A percentile compares a stretch with the other conserved stretches of the same genome.
phyloP scores from a whole-genome alignment of 2,113 vertebrate genomes.

The Lagenorhynchus albirostris region DNA sequence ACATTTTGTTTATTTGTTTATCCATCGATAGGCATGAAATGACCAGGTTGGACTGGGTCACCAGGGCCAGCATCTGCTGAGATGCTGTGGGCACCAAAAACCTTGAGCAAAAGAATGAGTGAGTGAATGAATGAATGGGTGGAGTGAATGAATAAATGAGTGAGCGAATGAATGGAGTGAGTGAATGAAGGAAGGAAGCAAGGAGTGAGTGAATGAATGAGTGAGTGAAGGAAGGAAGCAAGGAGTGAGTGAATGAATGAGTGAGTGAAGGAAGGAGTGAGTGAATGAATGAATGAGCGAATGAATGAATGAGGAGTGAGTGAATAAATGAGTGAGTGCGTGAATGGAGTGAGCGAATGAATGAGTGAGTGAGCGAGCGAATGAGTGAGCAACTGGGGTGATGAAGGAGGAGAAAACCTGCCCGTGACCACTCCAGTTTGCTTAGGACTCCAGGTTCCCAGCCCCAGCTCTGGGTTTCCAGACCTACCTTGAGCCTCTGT shows the following conservation, averaged over 20 bases:
- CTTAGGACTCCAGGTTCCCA: not conserved
- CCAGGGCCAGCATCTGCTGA: not conserved
- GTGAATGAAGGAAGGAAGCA: too few relatives aligned
- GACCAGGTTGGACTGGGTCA: not conserved
- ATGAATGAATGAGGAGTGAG: too few relatives aligned
- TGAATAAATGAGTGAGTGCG: too few relatives aligned
- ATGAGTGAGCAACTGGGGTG: not conserved
- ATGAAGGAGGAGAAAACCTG: not conserved
- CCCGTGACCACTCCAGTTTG: accelerated
- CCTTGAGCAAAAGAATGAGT: not conserved
- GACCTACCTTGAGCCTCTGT: not conserved
- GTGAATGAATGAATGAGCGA: not conserved
- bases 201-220: too few relatives aligned
- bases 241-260: too few relatives aligned
- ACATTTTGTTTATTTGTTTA: not conserved
- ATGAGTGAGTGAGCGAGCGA: not conserved
- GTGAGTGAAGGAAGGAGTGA: too few relatives aligned
- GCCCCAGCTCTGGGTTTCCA: not conserved
- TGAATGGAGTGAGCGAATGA: too few relatives aligned
- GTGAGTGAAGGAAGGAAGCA: too few relatives aligned
- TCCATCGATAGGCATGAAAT: not conserved
- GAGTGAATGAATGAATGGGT: not conserved
- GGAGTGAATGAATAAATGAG: not conserved
- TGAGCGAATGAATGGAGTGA: not conserved
- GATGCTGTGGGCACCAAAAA: not conserved